These are phyloP conservation scores for Aurelia aurita DNA, from an alignment of 30 jellyfish, hydroid and myxozoan genomes.

Conservation along the genomic window DNA sequence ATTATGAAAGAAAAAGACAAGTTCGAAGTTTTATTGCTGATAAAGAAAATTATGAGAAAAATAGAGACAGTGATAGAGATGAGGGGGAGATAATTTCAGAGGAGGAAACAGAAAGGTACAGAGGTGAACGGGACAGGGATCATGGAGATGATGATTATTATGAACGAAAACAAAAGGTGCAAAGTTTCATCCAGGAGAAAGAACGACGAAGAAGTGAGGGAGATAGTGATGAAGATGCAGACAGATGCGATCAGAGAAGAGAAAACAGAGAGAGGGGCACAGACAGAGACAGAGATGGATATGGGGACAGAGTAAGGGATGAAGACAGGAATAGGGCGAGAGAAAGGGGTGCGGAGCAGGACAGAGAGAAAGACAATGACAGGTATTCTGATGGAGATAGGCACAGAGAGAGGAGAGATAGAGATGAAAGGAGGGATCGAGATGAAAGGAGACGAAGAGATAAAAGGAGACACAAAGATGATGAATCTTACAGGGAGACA, in stretches of 20 bases:
- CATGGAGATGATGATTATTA: slow-evolving; percentile 17
- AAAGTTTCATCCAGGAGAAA: slow-evolving; percentile 6
- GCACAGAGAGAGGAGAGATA: slow-evolving; percentile 15
- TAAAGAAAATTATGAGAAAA: neutral
- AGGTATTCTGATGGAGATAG: slow-evolving; percentile 1
- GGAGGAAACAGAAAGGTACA: neutral
- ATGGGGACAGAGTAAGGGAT: slow-evolving; percentile 34
- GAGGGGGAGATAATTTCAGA: neutral
- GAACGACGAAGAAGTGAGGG: neutral
- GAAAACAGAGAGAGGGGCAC: neutral
- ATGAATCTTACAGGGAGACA: slow-evolving; percentile 6
- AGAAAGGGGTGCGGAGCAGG: slow-evolving; percentile 1
- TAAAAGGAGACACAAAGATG: slow-evolving; percentile 24
- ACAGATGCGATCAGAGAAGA: neutral
- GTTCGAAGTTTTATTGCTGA: neutral
- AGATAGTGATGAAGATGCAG: neutral
- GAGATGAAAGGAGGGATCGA: slow-evolving; percentile 16
- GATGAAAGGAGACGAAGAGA: slow-evolving; percentile 13
- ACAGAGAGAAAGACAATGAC: neutral
- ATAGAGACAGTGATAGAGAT: neutral
- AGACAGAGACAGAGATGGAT: neutral
- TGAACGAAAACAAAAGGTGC: slow-evolving; percentile 16
- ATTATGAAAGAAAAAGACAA: neutral
- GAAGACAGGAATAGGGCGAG: slow-evolving; percentile 24
- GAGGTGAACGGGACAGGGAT: neutral